Evolutionary conservation across 2,113 vertebrate genomes (phyloP).

Genomic region (Scytalopus superciliaris): DNA sequence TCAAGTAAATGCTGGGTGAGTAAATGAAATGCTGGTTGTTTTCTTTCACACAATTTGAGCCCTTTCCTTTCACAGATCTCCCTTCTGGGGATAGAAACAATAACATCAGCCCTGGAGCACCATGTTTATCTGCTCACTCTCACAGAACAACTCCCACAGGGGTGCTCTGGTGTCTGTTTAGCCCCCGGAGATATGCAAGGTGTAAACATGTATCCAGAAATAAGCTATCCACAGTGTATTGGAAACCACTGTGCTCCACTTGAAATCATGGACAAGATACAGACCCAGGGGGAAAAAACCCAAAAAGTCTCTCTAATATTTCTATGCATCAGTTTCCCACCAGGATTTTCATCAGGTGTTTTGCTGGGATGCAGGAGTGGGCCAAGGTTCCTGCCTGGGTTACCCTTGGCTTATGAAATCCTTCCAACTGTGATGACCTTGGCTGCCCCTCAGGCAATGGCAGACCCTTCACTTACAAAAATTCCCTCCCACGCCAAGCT

Average conservation of each 20-base stretch:
- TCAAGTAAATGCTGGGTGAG: background rate
- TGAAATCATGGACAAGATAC: background rate
- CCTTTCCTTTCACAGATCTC: background rate
- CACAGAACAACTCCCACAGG: background rate
- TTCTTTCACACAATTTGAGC: background rate
- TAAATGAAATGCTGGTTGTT: background rate
- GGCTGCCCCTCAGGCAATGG: background rate
- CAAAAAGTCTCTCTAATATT: background rate
- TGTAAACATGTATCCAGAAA: background rate
- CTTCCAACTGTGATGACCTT: background rate
- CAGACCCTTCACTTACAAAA: background rate
- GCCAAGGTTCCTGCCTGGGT: background rate
- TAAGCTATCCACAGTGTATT: background rate
- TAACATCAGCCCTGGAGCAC: background rate
- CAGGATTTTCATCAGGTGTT: background rate
- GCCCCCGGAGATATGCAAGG: background rate
- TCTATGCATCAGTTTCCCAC: background rate
- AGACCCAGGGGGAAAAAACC: background rate
- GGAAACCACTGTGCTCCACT: background rate
- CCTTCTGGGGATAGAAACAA: background rate
- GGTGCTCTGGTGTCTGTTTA: background rate
- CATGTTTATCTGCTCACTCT: background rate
- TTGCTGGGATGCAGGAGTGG: background rate
- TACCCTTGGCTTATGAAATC: accelerated
- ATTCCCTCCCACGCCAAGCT: background rate